Evolutionary conservation across 2,113 vertebrate species (phyloP).

Genomic region (Anhinga anhinga): DNA sequence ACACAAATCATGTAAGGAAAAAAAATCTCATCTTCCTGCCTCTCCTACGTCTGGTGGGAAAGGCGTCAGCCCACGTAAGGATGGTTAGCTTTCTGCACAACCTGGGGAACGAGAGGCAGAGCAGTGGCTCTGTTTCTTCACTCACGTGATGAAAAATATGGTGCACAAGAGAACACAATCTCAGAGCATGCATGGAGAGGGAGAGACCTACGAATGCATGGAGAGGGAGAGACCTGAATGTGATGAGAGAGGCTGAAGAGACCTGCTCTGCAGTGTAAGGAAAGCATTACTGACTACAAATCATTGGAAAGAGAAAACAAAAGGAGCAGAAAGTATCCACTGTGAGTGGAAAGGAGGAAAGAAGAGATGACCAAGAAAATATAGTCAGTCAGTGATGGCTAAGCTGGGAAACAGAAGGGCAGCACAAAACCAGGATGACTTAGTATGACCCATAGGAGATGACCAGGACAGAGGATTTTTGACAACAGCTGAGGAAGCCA

Average conservation of each 20-base stretch:
- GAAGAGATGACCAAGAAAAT: neutral
- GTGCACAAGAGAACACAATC: neutral
- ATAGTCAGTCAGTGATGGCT: neutral
- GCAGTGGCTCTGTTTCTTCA: neutral
- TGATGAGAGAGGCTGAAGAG: neutral
- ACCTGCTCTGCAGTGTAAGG: neutral
- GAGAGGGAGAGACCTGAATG: neutral
- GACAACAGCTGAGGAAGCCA: neutral
- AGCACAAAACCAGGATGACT: neutral
- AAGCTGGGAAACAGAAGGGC: neutral
- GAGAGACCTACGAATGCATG: rapidly evolving
- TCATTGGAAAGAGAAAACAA: neutral
- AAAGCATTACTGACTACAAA: neutral
- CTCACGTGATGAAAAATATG: neutral
- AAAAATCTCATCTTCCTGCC: neutral
- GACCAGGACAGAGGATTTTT: neutral
- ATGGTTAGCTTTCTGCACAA: neutral
- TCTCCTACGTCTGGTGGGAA: neutral
- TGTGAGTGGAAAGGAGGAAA: neutral
- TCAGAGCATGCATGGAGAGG: rapidly evolving
- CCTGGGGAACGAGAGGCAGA: neutral
- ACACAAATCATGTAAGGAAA: neutral
- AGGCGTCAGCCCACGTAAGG: neutral
- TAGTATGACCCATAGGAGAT: rapidly evolving
- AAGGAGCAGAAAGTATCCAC: neutral